A percentile compares a stretch with the other conserved stretches of the same genome.
These are phyloP conservation scores for Tonatia bakeri DNA, from an alignment of 2,113 vertebrate genomes.

Conservation along the genomic window DNA sequence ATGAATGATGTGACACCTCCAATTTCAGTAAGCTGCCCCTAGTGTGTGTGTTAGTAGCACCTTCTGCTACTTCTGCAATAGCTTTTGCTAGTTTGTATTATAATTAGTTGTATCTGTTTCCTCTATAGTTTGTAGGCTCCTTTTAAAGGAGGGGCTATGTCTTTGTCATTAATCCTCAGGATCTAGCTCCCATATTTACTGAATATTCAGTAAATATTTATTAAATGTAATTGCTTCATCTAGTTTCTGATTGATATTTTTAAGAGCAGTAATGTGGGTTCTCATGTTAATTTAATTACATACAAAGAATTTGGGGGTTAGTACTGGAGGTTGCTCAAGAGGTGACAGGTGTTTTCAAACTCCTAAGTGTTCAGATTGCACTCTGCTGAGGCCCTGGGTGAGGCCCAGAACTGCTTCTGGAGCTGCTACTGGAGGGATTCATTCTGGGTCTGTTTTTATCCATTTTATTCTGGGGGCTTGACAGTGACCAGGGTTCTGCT, in stretches of 20 bases:
- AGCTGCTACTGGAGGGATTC: not conserved
- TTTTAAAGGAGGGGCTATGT: not conserved
- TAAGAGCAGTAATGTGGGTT: not conserved
- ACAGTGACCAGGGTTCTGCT: not conserved
- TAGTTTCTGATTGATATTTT: conserved; percentile 13
- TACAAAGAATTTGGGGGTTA: not conserved
- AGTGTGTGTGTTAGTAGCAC: not conserved
- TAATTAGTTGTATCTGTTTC: not conserved
- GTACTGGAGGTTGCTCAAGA: not conserved
- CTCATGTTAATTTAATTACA: conserved; percentile 1
- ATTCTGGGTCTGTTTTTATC: not conserved
- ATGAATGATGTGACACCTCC: not conserved
- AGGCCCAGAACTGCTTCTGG: not conserved
- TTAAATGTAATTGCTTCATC: not conserved
- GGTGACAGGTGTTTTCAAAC: not conserved
- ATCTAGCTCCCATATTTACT: not conserved
- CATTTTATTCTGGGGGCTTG: not conserved
- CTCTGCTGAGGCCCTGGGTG: not conserved
- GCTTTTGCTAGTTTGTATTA: not conserved
- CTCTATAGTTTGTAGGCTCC: not conserved
- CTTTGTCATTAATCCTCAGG: not conserved
- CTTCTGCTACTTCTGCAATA: not conserved
- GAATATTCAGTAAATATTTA: not conserved
- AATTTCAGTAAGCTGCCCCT: not conserved
- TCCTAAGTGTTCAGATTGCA: not conserved